Evolutionary conservation across 2,888 invertebrate genomes (phyloP), one percentile per base, ranked within the genome.

Genomic region (Sphaerophoria taeniata): DNA sequence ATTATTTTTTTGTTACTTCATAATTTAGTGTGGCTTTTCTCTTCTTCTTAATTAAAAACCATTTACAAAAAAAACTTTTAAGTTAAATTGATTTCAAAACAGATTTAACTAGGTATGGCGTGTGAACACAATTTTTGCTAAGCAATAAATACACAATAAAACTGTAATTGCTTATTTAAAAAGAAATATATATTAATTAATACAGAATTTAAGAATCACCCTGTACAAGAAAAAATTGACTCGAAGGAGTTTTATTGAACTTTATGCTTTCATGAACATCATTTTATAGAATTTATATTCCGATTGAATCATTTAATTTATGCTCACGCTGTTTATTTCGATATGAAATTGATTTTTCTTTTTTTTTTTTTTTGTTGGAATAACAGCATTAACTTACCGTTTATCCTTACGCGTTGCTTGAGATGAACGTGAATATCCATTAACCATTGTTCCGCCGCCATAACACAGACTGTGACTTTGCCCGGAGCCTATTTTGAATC

Each of bases 401-500:
- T 92, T 93, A 91, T 93, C 93, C 92, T 92, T 93, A 88, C 93
- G 93, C 88, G 92, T 90, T 1, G 24, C 24, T 91, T 93, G 92
- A 90, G 92, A 91, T 88, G 91, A 91, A 92, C 93, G 92, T 92
- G 90, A 91, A 88, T 91, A 90, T 91, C 92, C 90, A 89, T 91
- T 90, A 89, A 91, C 91, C 93, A 93, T 90, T 90, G 91, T 91
- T 88, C 93, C 92, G 87, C 93, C 92, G 90, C 93, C 92, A 90
- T 93, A 92, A 91, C 93, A 92, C 87, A 92, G 90, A 88, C 92
- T 92, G 89, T 91, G 91, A 91, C 94, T 94, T 88, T 93, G 93
- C 90, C 93, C 93, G 88, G 93, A 93, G 91, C 94, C 94, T 94
- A 94, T 94, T 92, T 93, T 94, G 92, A 90, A 89, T 89, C 86